Evolutionary conservation across 2,113 vertebrate species (phyloP).

Genomic region (Bos indicus): DNA sequence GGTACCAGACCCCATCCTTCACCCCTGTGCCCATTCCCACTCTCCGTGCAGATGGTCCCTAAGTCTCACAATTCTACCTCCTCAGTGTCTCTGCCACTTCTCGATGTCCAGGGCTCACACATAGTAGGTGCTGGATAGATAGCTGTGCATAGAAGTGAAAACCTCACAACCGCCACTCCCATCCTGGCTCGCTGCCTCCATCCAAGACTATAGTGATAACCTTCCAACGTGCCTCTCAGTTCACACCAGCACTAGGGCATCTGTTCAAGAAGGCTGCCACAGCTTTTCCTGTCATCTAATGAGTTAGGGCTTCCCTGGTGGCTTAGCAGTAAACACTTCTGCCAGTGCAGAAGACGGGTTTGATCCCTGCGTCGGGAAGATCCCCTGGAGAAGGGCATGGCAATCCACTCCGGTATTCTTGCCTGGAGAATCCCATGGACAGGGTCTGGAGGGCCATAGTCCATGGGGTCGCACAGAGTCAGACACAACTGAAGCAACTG

Average conservation of each 20-base stretch:
- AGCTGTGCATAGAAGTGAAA: background rate
- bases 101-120: background rate
- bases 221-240: background rate
- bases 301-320: background rate
- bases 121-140: background rate
- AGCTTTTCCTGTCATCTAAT: background rate
- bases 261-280: fast-evolving
- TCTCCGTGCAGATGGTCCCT: background rate
- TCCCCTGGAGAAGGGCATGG: background rate
- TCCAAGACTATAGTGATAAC: background rate
- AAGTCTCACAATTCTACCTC: background rate
- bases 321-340: background rate
- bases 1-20: no score
- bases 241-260: background rate
- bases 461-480: background rate
- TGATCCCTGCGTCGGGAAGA: background rate
- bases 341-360: background rate
- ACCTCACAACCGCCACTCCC: background rate
- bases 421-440: background rate
- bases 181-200: background rate
- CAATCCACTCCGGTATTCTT: background rate
- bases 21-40: fast-evolving
- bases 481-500: background rate
- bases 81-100: background rate
- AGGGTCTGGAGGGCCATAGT: background rate